Percentiles rank a stretch among this genome's conserved stretches.
Conservation (phyloP, 2,113 vertebrate species). For the Hiodon tergisus region DNA sequence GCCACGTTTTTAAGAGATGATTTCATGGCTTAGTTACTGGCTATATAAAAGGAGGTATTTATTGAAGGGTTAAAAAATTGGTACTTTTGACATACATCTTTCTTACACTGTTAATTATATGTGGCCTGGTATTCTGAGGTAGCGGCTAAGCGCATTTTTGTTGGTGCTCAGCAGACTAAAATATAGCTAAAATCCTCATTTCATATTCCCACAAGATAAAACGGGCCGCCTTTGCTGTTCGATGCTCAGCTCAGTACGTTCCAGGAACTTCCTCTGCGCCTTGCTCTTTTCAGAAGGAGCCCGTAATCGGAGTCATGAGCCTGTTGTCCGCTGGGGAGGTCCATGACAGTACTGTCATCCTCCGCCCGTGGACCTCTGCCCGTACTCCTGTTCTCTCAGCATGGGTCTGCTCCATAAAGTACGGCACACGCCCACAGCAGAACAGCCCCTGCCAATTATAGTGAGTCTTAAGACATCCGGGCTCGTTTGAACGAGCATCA, state of each 20-base stretch:
- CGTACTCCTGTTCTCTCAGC: not conserved
- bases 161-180: too few species aligned
- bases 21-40: not conserved
- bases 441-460: not conserved
- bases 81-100: too few species aligned
- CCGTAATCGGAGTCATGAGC: slow-evolving; percentile 8
- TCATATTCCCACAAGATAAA: not conserved
- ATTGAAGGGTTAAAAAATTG: not conserved
- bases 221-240: not conserved
- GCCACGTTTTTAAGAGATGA: too few species aligned
- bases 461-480: not conserved
- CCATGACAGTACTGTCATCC: not conserved
- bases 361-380: not conserved
- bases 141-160: too few species aligned
- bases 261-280: not conserved
- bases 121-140: too few species aligned
- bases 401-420: not conserved
- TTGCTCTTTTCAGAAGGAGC: slow-evolving; percentile 7
- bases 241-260: not conserved
- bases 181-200: not conserved
- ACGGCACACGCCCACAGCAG: slow-evolving; percentile 4
- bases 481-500: not conserved
- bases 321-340: slow-evolving; percentile 6
- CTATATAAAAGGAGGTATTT: not conserved
- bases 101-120: too few species aligned